Evolutionary conservation across 2,113 vertebrate species (phyloP).

Genomic region (Eleginops maclovinus): DNA sequence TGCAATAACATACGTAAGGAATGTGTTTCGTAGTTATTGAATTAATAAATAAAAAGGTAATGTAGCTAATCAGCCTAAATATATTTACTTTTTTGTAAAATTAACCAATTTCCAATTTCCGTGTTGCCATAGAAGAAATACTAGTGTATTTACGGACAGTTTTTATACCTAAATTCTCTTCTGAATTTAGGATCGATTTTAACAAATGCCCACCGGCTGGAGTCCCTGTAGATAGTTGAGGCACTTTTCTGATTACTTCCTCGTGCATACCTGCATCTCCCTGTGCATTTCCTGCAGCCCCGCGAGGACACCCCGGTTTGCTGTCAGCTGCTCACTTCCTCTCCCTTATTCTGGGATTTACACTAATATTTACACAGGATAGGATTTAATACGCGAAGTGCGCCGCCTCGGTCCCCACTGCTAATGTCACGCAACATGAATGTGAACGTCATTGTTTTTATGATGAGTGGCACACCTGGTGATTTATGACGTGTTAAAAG

Average conservation of each 20-base stretch:
- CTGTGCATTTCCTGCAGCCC: constrained; percentile 46
- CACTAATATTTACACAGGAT: constrained; percentile 83
- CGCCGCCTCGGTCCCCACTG: constrained; percentile 50
- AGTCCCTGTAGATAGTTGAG: constrained; percentile 3
- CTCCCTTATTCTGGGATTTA: constrained; percentile 73
- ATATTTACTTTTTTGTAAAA: too few relatives aligned
- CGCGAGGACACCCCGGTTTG: constrained; percentile 65
- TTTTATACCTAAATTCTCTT: neutral
- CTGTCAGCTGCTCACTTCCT: constrained; percentile 82
- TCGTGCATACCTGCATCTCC: constrained; percentile 26
- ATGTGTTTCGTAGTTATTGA: too few relatives aligned
- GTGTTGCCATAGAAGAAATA: too few relatives aligned
- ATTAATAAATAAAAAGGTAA: too few relatives aligned
- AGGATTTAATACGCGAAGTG: constrained; percentile 72
- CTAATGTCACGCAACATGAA: constrained; percentile 59
- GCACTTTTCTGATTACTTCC: constrained; percentile 10
- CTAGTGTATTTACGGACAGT: too few relatives aligned
- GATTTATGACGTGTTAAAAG: constrained; percentile 82
- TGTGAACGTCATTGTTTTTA: constrained; percentile 64
- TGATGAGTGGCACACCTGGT: constrained; percentile 57
- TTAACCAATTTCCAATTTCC: too few relatives aligned
- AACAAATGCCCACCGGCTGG: neutral
- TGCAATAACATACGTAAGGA: too few relatives aligned
- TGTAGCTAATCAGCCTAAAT: neutral
- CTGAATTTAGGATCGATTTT: neutral